phyloP scores from a whole-genome alignment of 2,113 vertebrate species.

The Coptodon bakossiorum region DNA sequence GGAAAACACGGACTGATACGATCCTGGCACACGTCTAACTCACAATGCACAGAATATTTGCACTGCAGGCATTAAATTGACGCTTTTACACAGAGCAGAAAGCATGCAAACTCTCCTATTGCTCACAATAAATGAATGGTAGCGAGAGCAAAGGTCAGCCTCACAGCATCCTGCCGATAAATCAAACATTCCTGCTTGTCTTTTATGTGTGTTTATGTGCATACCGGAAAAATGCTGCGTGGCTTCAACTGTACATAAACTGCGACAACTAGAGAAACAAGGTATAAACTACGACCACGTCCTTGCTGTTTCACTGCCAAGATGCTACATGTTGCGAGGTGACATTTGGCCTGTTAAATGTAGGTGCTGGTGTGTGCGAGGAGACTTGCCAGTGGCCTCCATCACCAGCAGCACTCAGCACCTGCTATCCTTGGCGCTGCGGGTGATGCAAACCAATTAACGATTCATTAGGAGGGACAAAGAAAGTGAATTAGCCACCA shows the following conservation, averaged over 20 bases:
- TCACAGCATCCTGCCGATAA: neutral
- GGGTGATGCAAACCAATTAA: conserved; percentile 77
- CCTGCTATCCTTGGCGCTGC: conserved; percentile 59
- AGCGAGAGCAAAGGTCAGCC: conserved; percentile 15
- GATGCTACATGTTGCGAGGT: conserved; percentile 20
- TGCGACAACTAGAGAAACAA: neutral
- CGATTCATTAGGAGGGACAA: conserved; percentile 74
- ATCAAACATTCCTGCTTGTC: neutral
- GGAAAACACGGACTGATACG: neutral
- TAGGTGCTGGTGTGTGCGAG: conserved; percentile 1
- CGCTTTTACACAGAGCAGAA: neutral
- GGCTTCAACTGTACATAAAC: neutral
- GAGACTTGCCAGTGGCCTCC: conserved; percentile 34
- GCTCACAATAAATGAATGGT: neutral
- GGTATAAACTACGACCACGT: neutral
- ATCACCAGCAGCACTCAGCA: conserved; percentile 47
- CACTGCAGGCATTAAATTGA: neutral
- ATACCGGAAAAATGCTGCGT: neutral
- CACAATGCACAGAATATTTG: neutral
- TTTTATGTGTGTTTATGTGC: neutral
- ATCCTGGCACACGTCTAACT: neutral
- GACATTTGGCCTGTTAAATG: conserved; percentile 60
- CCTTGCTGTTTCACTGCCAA: neutral
- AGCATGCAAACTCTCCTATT: neutral
- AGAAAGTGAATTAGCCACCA: conserved; percentile 71